Evolutionary conservation across 2,888 invertebrate genomes (phyloP).

Genomic region (Actias luna): DNA sequence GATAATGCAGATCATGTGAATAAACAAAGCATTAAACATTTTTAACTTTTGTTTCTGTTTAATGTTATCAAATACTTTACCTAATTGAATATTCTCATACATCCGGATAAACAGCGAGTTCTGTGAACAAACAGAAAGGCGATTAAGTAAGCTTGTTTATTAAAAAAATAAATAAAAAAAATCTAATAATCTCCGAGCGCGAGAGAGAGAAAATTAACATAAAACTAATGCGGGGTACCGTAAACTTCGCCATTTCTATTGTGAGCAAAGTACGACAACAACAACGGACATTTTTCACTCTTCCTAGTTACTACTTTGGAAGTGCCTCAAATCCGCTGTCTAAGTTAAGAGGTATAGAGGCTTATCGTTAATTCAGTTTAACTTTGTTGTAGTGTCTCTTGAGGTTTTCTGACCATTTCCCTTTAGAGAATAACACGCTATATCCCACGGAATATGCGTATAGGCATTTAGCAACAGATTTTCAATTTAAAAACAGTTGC

Average conservation of each 20-base stretch:
- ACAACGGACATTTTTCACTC: constrained; percentile 55
- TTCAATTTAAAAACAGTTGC: too few relatives aligned
- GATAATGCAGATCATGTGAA: too few relatives aligned
- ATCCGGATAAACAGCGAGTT: neutral
- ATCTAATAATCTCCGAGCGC: neutral
- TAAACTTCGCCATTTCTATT: constrained; percentile 36
- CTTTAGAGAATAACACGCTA: too few relatives aligned
- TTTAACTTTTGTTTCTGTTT: too few relatives aligned
- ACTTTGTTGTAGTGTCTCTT: neutral
- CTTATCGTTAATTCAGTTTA: neutral
- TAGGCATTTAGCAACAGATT: too few relatives aligned
- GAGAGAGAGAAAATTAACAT: constrained; percentile 11
- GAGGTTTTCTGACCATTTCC: too few relatives aligned
- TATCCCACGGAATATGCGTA: too few relatives aligned
- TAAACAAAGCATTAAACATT: too few relatives aligned
- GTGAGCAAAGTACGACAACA: constrained; percentile 40
- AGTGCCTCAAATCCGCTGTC: constrained; percentile 34
- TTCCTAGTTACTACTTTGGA: constrained; percentile 48
- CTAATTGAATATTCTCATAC: too few relatives aligned
- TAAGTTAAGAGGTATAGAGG: neutral
- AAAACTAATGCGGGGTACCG: constrained; percentile 15
- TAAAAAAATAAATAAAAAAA: too few relatives aligned
- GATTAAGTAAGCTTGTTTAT: neutral
- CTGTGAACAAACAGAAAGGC: neutral
- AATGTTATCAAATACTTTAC: too few relatives aligned